Conservation (phyloP, 53 echinoderm and acorn worm species). For the Antedon mediterranea region DNA sequence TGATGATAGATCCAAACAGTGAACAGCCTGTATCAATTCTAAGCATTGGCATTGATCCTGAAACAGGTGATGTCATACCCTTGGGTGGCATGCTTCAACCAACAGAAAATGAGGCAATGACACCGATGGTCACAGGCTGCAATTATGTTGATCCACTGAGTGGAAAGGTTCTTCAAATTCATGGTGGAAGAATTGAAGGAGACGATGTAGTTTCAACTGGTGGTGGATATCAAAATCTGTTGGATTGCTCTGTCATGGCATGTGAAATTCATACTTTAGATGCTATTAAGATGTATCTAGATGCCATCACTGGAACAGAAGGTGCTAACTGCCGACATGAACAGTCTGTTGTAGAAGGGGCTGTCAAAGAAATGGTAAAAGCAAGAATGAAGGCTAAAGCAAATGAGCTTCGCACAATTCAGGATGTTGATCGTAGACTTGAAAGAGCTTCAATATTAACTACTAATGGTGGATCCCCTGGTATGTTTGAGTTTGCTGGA, state of each 20-base stretch:
- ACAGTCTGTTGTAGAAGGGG: slow-evolving; percentile 63
- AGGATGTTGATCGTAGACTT: slow-evolving; percentile 49
- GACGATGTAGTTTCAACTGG: slow-evolving; percentile 61
- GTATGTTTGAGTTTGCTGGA: slow-evolving; percentile 90
- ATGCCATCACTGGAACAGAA: slow-evolving; percentile 58
- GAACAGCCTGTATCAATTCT: slow-evolving; percentile 88
- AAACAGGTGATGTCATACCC: slow-evolving; percentile 85
- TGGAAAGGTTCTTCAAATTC: slow-evolving; percentile 49
- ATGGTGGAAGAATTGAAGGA: slow-evolving; percentile 51
- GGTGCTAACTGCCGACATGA: slow-evolving; percentile 85
- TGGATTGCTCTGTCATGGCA: slow-evolving; percentile 59
- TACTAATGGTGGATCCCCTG: slow-evolving; percentile 75
- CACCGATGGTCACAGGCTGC: slow-evolving; percentile 66
- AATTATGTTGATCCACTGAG: slow-evolving; percentile 76
- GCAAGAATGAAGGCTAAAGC: slow-evolving; percentile 36
- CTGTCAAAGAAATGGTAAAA: slow-evolving; percentile 60
- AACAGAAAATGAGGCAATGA: slow-evolving; percentile 36
- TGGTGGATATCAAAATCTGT: slow-evolving; percentile 68
- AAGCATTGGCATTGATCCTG: slow-evolving; percentile 60
- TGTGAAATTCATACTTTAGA: slow-evolving; percentile 52
- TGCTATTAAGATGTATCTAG: slow-evolving; percentile 50
- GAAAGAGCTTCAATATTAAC: slow-evolving; percentile 81
- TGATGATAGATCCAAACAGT: slow-evolving; percentile 92
- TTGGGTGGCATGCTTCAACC: slow-evolving; percentile 72
- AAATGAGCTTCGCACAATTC: slow-evolving; percentile 32